phyloP scores from a whole-genome alignment of 2,797 vertebrate species.

The Acanthurus leucopareius region DNA sequence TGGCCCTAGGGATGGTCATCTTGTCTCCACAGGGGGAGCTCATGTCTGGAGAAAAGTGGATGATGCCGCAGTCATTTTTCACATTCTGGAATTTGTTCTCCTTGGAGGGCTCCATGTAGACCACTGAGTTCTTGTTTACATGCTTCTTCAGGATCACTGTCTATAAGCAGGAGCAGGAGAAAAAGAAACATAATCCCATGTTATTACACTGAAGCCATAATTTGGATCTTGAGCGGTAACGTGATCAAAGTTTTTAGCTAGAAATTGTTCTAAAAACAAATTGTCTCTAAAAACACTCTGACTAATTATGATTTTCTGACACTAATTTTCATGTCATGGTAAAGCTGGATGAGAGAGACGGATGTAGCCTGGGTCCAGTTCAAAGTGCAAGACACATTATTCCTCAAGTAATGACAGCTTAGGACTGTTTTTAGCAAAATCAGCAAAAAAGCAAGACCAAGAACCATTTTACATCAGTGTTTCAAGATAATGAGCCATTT shows the following conservation, averaged over 20 bases:
- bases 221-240: neutral
- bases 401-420: constrained; percentile 46
- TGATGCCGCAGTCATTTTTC: constrained; percentile 85
- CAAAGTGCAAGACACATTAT: constrained; percentile 34
- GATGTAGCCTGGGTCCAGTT: constrained; percentile 21
- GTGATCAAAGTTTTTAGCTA: too few species aligned
- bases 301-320: too few species aligned
- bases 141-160: constrained; percentile 89
- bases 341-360: too few species aligned
- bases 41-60: constrained; percentile 84
- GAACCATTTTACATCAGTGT: constrained; percentile 7
- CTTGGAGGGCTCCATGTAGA: constrained; percentile 88
- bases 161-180: constrained; percentile 55
- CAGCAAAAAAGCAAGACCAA: neutral
- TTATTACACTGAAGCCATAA: neutral
- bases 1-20: constrained; percentile 87
- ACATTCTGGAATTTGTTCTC: constrained; percentile 87
- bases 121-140: constrained; percentile 86
- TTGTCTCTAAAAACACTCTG: too few species aligned
- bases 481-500: constrained; percentile 1
- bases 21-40: constrained; percentile 79
- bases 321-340: too few species aligned
- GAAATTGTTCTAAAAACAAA: too few species aligned
- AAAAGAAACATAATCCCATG: neutral
- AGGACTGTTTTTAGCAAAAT: constrained; percentile 29